These are phyloP conservation scores for Drosophila murphyi DNA, from an alignment of 1,140 invertebrate genomes.

Conservation along the genomic window DNA sequence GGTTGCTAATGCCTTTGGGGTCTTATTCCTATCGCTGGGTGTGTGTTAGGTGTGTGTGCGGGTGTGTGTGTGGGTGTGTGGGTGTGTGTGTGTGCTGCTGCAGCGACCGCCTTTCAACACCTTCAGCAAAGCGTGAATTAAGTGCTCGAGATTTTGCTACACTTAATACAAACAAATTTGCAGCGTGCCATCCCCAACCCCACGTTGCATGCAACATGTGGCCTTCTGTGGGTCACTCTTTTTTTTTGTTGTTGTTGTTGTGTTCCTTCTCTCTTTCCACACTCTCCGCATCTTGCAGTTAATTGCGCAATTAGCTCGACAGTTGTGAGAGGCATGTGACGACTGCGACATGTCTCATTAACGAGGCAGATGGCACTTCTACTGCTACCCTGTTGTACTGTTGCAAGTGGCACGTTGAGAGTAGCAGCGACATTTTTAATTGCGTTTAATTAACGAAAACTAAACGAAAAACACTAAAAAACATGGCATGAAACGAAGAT, in stretches of 20 bases:
- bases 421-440: constrained; percentile 63
- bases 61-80: constrained; percentile 1
- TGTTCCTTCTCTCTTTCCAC: not conserved
- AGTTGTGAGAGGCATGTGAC: constrained; percentile 72
- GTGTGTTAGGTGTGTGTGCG: constrained; percentile 2
- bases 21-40: not conserved
- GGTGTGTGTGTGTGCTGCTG: not conserved
- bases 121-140: constrained; percentile 81
- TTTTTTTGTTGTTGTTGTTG: not conserved
- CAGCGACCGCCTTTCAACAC: constrained; percentile 72
- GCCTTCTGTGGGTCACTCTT: constrained; percentile 45
- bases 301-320: constrained; percentile 76
- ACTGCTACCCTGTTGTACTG: constrained; percentile 14
- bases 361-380: constrained; percentile 46
- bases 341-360: constrained; percentile 75
- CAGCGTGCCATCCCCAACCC: constrained; percentile 18
- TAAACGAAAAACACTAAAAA: constrained; percentile 70
- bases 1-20: constrained; percentile 47
- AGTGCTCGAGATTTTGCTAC: constrained; percentile 78
- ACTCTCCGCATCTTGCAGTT: constrained; percentile 50
- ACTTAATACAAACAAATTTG: constrained; percentile 75
- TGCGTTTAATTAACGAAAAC: constrained; percentile 79
- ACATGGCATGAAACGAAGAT: constrained; percentile 5
- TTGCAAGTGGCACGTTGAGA: constrained; percentile 28
- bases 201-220: constrained; percentile 68